Evolutionary conservation across 2,113 vertebrate species (phyloP).

Genomic region (Lagopus leucura): DNA sequence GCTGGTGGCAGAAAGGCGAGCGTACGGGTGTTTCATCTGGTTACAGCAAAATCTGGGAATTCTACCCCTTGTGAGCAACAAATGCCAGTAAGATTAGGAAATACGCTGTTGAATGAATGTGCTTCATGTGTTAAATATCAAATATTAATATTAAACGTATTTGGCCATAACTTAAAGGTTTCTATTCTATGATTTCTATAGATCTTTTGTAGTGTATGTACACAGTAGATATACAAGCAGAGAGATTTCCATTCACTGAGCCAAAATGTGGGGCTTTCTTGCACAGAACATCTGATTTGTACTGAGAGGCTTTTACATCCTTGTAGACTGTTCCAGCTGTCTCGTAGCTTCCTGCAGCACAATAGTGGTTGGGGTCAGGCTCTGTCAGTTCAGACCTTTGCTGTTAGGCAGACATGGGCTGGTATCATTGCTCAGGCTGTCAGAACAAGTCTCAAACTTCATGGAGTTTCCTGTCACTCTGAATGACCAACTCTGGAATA

Average conservation of each 20-base stretch:
- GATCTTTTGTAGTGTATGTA: neutral
- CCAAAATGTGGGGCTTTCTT: neutral
- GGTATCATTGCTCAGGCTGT: neutral
- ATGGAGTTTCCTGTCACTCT: conserved; percentile 4
- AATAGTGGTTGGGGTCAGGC: neutral
- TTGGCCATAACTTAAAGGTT: neutral
- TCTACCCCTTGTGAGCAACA: neutral
- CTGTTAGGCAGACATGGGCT: neutral
- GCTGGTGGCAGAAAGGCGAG: conserved; percentile 50
- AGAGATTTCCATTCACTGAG: neutral
- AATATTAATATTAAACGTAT: neutral
- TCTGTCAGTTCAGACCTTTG: conserved; percentile 5
- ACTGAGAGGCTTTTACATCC: neutral
- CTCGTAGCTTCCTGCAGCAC: neutral
- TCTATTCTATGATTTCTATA: neutral
- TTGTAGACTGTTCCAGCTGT: neutral
- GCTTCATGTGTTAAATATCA: neutral
- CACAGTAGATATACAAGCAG: neutral
- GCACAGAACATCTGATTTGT: neutral
- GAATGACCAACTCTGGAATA: neutral
- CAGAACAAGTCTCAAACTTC: neutral
- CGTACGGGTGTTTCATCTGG: neutral
- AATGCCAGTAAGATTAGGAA: neutral
- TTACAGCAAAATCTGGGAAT: conserved; percentile 3
- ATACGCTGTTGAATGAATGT: neutral